These are phyloP conservation scores for Pampusana beccarii DNA, from an alignment of 2,113 vertebrate species.

Conservation along the genomic window DNA sequence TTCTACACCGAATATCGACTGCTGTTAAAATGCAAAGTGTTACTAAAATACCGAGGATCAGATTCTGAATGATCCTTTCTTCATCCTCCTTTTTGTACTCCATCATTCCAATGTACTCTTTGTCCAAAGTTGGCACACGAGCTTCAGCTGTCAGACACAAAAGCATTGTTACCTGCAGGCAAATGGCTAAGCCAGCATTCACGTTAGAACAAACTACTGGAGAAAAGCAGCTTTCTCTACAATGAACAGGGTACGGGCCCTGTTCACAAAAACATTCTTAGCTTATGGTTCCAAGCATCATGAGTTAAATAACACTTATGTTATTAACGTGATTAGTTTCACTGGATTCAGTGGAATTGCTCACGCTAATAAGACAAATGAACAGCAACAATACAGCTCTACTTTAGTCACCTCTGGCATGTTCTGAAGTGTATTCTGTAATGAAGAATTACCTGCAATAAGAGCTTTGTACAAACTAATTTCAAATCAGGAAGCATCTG, in stretches of 20 bases:
- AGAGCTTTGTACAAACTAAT: neutral
- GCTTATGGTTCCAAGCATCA: neutral
- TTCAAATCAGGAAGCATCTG: neutral
- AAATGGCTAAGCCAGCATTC: neutral
- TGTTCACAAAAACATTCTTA: neutral
- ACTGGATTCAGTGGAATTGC: neutral
- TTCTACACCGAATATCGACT: neutral
- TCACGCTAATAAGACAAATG: neutral
- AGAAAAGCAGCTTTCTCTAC: neutral
- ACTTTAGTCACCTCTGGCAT: neutral
- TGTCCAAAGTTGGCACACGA: slow-evolving; percentile 57
- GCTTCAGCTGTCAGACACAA: slow-evolving; percentile 75
- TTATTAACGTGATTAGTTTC: neutral
- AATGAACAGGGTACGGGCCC: neutral
- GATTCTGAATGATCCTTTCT: slow-evolving; percentile 83
- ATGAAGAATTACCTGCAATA: neutral
- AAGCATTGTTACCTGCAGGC: neutral
- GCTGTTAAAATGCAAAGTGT: neutral
- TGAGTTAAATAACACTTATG: neutral
- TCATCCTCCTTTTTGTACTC: slow-evolving; percentile 90
- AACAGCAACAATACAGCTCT: neutral
- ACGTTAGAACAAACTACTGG: neutral
- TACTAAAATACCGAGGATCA: slow-evolving; percentile 85
- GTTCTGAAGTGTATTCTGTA: neutral
- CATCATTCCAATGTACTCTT: slow-evolving; percentile 93